Evolutionary conservation across 2,888 invertebrate genomes (phyloP).

Genomic region (Psylliodes chrysocephalus): DNA sequence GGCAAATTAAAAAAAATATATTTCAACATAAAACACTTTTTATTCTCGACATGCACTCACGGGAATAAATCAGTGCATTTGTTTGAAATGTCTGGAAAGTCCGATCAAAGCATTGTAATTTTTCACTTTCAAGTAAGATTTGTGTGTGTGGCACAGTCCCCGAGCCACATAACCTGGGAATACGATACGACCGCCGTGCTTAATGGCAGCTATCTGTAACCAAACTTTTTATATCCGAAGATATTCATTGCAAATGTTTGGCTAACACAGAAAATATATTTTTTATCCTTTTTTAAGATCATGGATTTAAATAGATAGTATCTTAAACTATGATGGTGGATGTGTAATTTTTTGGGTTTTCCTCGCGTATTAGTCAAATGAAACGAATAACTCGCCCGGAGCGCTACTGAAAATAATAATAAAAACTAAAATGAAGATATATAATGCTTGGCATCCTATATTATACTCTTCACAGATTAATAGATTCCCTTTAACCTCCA

Average conservation of each 20-base stretch:
- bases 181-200: conserved; percentile 19
- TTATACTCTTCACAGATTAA: too few relatives aligned
- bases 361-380: too few relatives aligned
- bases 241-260: conserved; percentile 22
- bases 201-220: conserved; percentile 29
- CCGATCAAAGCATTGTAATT: conserved; percentile 28
- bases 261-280: conserved; percentile 13
- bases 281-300: conserved; percentile 3
- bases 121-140: conserved; percentile 32
- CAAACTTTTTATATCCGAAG: conserved; percentile 21
- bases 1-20: too few relatives aligned
- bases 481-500: too few relatives aligned
- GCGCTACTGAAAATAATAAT: too few relatives aligned
- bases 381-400: too few relatives aligned
- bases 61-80: conserved; percentile 28
- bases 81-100: conserved; percentile 27
- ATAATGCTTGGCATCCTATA: too few relatives aligned
- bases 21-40: too few relatives aligned
- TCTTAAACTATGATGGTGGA: too few relatives aligned
- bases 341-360: too few relatives aligned
- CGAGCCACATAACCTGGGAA: conserved; percentile 24
- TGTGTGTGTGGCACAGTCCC: conserved; percentile 25
- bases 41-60: conserved; percentile 5
- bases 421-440: too few relatives aligned
- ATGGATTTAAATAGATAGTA: too few relatives aligned